Percentiles rank a stretch among this genome's conserved stretches.
Conservation (phyloP, 1,140 invertebrate species). For the Spodoptera frugiperda region DNA sequence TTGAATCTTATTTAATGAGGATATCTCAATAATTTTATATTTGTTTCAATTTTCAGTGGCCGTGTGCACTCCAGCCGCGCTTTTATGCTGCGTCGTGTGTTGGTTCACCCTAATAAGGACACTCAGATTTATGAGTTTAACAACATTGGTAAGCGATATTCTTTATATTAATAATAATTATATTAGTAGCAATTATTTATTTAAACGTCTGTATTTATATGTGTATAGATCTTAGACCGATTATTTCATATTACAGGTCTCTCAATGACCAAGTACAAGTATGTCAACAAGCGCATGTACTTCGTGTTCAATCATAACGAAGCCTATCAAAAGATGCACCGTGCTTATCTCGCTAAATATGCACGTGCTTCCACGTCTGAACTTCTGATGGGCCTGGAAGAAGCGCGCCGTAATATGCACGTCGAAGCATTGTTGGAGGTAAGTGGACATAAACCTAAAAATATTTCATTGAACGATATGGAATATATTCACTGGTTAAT, state of each 20-base stretch:
- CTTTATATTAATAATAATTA: not conserved
- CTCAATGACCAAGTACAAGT: constrained; percentile 90
- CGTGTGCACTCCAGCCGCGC: not conserved
- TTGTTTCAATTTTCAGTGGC: not conserved
- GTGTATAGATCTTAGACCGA: not conserved
- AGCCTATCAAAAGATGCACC: constrained; percentile 92
- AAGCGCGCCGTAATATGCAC: constrained; percentile 83
- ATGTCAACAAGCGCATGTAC: constrained; percentile 82
- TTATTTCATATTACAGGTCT: constrained; percentile 77
- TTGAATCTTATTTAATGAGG: not conserved
- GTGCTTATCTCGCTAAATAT: constrained; percentile 88
- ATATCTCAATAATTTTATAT: not conserved
- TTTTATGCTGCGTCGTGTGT: not conserved
- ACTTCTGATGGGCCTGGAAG: not conserved
- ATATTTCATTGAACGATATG: no score
- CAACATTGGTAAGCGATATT: not conserved
- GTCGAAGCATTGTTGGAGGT: constrained; percentile 87
- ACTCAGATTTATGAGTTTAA: not conserved
- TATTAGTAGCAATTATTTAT: not conserved
- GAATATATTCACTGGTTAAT: no score
- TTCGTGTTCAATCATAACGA: constrained; percentile 94
- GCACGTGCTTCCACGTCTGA: not conserved
- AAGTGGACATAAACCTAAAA: not conserved
- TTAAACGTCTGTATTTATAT: not conserved
- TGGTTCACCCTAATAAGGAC: constrained; percentile 2